Conservation (phyloP, 2,888 invertebrate genomes). For the Volucella inanis region DNA sequence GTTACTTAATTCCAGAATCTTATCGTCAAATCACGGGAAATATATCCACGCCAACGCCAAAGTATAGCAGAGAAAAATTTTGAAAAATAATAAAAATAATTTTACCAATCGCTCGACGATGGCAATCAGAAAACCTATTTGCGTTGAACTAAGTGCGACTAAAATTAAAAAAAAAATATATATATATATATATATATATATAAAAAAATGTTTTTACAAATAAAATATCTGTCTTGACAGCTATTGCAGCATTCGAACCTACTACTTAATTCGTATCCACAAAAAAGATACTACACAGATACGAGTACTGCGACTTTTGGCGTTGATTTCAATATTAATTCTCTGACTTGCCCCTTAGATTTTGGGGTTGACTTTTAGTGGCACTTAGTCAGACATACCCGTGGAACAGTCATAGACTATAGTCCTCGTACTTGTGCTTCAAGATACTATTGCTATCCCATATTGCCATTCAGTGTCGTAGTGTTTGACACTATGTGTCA, state of each 20-base stretch:
- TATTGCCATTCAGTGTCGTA: conserved; percentile 47
- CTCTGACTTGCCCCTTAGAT: conserved; percentile 34
- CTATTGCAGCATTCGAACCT: conserved; percentile 10
- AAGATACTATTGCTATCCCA: not conserved
- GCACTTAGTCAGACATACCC: conserved; percentile 53
- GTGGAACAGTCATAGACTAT: not conserved
- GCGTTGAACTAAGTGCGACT: conserved; percentile 1
- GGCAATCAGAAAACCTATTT: conserved; percentile 23
- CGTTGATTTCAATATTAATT: conserved; percentile 16
- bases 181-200: too few relatives aligned
- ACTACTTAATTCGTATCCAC: conserved; percentile 36
- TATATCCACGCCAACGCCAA: conserved; percentile 70
- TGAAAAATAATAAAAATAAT: conserved; percentile 47
- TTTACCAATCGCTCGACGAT: conserved; percentile 39
- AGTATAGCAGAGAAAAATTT: too few relatives aligned
- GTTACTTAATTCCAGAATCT: conserved; percentile 40
- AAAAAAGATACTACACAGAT: conserved; percentile 24
- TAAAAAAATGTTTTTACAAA: not conserved
- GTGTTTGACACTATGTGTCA: conserved; percentile 63
- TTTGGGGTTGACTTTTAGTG: conserved; percentile 48
- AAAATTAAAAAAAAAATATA: not conserved
- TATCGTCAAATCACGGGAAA: conserved; percentile 63
- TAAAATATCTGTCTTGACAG: conserved; percentile 10
- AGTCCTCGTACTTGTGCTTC: conserved; percentile 29
- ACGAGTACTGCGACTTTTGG: conserved; percentile 20